Evolutionary conservation across 2,113 vertebrate genomes (phyloP).

Genomic region (Pterocles orientalis): DNA sequence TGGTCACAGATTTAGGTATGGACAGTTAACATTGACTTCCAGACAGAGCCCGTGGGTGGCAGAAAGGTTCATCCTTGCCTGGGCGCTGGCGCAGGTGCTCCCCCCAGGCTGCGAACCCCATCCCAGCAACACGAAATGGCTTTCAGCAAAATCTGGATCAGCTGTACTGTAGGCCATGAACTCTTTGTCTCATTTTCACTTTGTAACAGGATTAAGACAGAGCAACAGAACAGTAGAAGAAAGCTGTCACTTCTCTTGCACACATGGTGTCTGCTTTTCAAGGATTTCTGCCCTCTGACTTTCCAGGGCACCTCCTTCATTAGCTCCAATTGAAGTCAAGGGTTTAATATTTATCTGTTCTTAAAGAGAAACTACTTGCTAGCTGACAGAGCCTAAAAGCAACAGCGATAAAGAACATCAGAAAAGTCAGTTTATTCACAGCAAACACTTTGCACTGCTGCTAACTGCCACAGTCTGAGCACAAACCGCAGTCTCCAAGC

Average conservation of each 20-base stretch:
- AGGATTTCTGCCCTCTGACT: not conserved
- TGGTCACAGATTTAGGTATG: not conserved
- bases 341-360: constrained; percentile 21
- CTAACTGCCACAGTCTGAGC: not conserved
- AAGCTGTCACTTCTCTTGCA: not conserved
- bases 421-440: not conserved
- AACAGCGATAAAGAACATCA: not conserved
- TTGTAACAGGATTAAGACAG: not conserved
- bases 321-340: not conserved
- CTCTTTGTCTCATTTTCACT: not conserved
- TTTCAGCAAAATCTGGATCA: not conserved
- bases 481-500: not conserved
- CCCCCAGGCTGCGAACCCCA: not conserved
- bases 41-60: not conserved
- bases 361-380: not conserved
- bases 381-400: not conserved
- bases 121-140: not conserved
- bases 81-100: not conserved
- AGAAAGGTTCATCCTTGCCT: not conserved
- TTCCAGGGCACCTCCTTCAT: not conserved
- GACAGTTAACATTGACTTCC: not conserved
- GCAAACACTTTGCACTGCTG: not conserved
- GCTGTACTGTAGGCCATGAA: not conserved
- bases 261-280: not conserved
- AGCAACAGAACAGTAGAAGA: not conserved